phyloP scores from a whole-genome alignment of 2,113 vertebrate genomes.

The Pterocles gutturalis region DNA sequence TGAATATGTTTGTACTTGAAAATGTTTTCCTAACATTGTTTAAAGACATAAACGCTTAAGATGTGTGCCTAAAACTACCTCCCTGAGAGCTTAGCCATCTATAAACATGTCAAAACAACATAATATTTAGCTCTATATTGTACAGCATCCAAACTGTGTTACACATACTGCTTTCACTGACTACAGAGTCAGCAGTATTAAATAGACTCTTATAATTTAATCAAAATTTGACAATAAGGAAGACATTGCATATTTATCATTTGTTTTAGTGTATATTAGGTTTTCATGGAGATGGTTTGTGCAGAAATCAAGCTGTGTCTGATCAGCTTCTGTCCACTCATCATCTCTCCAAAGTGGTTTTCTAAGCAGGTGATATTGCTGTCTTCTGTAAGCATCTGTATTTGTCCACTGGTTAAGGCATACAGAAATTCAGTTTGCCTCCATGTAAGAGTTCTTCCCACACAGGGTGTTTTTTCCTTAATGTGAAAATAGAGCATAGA shows the following conservation, averaged over 20 bases:
- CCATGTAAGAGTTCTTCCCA: background rate
- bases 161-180: background rate
- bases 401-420: background rate
- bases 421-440: background rate
- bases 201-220: background rate
- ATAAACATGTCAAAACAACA: background rate
- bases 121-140: background rate
- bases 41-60: background rate
- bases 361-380: background rate
- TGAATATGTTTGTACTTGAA: background rate
- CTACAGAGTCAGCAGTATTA: background rate
- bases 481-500: background rate
- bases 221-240: background rate
- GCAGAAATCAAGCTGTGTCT: background rate
- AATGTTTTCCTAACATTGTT: background rate
- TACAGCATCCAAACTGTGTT: background rate
- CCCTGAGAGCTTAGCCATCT: background rate
- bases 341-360: background rate
- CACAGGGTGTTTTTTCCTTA: background rate
- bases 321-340: background rate
- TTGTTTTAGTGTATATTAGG: background rate
- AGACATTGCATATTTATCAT: background rate
- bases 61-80: background rate
- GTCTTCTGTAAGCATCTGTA: background rate
- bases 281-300: background rate